A percentile compares a stretch with the other conserved stretches of the same genome.
Conservation (phyloP, 1,140 invertebrate genomes). For the Diorhabda carinulata region DNA sequence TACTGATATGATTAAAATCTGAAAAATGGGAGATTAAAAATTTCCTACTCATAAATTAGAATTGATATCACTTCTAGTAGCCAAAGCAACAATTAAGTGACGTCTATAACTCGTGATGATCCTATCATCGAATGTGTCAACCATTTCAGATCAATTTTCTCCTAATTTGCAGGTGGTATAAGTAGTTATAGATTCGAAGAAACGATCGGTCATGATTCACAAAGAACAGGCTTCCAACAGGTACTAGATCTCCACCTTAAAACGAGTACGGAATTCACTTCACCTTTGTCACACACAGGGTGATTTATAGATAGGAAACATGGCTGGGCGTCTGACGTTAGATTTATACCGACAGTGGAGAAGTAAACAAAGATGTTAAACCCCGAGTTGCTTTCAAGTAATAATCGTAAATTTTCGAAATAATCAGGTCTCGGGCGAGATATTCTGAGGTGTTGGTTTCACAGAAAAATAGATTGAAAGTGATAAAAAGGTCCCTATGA, state of each 20-base stretch:
- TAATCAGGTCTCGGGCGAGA: conserved; percentile 15
- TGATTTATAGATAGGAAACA: conserved; percentile 18
- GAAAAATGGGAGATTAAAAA: too few relatives aligned
- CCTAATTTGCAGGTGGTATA: conserved; percentile 20
- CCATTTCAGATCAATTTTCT: conserved; percentile 1
- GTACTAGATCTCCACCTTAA: conserved; percentile 18
- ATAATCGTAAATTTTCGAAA: conserved; percentile 21
- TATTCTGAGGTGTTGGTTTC: background rate
- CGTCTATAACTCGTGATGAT: too few relatives aligned
- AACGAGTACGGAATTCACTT: conserved; percentile 18
- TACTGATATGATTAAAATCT: too few relatives aligned
- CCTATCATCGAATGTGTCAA: background rate
- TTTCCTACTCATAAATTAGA: too few relatives aligned
- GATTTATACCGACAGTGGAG: conserved; percentile 18
- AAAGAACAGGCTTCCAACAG: conserved; percentile 11
- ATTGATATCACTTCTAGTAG: too few relatives aligned
- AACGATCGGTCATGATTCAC: conserved; percentile 7
- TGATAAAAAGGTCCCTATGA: too few relatives aligned
- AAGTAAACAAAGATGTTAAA: conserved; percentile 23
- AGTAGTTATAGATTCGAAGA: conserved; percentile 18
- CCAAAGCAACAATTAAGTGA: too few relatives aligned
- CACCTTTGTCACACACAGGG: conserved; percentile 14
- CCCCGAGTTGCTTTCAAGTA: conserved; percentile 12
- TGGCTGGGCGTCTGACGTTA: conserved; percentile 17
- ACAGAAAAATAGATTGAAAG: background rate